Evolutionary conservation across 37 sponge, comb jelly and placozoan genomes (phyloP).

Genomic region (Halichondria panicea): DNA sequence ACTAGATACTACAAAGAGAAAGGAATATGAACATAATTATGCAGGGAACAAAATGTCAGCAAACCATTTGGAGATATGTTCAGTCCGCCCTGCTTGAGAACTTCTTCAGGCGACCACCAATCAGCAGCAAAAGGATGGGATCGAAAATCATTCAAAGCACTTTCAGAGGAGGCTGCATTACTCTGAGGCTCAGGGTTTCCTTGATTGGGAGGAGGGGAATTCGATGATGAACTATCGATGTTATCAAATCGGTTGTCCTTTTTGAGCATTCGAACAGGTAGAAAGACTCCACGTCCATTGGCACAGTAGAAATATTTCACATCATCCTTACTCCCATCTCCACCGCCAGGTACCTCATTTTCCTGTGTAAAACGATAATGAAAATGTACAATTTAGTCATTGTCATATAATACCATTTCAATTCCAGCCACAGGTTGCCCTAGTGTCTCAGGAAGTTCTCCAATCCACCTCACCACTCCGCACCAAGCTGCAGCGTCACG

Average conservation of each 20-base stretch:
- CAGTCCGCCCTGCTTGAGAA: no score
- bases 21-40: no score
- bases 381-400: neutral
- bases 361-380: constrained; percentile 5
- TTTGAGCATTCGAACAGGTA: constrained; percentile 1
- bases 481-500: neutral
- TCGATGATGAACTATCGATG: no score
- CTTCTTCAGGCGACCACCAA: no score
- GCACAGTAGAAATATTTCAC: constrained; percentile 6
- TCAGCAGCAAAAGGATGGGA: no score
- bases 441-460: neutral
- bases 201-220: no score
- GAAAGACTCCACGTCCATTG: constrained; percentile 7
- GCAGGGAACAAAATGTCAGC: no score
- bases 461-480: constrained; percentile 42
- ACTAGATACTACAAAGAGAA: no score
- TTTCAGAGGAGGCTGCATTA: no score
- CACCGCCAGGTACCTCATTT: constrained; percentile 3
- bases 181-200: no score
- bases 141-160: no score
- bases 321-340: constrained; percentile 4
- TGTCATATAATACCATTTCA: constrained; percentile 17
- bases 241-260: constrained; percentile 43
- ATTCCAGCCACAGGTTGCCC: constrained; percentile 6
- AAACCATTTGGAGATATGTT: no score